Conservation (phyloP, 2,888 invertebrate species). For the Cataglyphis altisquamis region DNA sequence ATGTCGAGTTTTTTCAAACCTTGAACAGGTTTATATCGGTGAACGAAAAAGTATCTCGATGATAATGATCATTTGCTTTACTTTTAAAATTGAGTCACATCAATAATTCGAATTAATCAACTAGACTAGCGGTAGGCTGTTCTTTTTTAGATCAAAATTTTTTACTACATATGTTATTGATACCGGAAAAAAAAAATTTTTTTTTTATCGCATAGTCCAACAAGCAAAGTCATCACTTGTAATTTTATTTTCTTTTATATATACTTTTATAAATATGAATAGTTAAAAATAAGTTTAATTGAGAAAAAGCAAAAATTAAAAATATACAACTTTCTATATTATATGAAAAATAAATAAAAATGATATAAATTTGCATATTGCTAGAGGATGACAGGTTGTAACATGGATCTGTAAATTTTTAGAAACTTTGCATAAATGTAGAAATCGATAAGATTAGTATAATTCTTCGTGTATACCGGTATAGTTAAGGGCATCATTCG, state of each 20-base stretch:
- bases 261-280: background rate
- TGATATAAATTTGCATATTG: background rate
- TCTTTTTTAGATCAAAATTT: background rate
- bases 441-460: constrained; percentile 13
- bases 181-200: background rate
- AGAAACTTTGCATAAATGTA: background rate
- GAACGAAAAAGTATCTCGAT: background rate
- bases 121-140: background rate
- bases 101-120: background rate
- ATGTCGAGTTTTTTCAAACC: constrained; percentile 5
- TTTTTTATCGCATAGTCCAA: background rate
- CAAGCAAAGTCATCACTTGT: background rate
- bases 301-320: background rate
- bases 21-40: background rate
- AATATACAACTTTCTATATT: background rate
- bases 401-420: background rate
- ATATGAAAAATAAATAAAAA: background rate
- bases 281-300: background rate
- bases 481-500: background rate
- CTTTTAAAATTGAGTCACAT: background rate
- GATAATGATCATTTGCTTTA: background rate
- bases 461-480: background rate
- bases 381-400: background rate
- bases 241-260: background rate
- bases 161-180: background rate